These are phyloP conservation scores for Platerodrilus igneus DNA, from an alignment of 2,888 invertebrate species.

Conservation along the genomic window DNA sequence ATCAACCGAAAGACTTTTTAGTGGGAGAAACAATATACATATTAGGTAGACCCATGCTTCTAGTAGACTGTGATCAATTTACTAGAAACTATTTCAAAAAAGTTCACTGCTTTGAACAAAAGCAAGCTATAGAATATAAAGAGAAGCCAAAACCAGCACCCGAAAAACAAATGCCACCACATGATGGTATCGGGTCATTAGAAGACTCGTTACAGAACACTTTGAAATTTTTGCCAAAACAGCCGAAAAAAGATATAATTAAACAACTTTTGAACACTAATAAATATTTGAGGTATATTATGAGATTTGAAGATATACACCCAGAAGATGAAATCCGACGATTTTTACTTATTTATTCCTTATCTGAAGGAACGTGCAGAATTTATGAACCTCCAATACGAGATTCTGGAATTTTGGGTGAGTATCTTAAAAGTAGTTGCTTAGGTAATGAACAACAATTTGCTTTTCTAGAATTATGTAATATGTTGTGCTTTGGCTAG, in stretches of 20 bases:
- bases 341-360: conserved; percentile 71
- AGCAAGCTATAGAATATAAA: conserved; percentile 40
- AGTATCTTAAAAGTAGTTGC: not conserved
- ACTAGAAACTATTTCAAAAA: conserved; percentile 67
- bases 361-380: conserved; percentile 70
- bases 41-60: conserved; percentile 65
- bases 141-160: conserved; percentile 32
- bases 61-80: conserved; percentile 76
- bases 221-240: conserved; percentile 63
- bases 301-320: conserved; percentile 70
- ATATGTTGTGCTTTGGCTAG: too few species aligned
- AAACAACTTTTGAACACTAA: conserved; percentile 69
- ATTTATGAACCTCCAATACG: conserved; percentile 68
- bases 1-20: conserved; percentile 70
- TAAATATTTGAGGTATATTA: conserved; percentile 60
- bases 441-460: too few species aligned
- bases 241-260: conserved; percentile 70
- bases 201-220: conserved; percentile 76
- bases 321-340: conserved; percentile 72
- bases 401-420: conserved; percentile 66
- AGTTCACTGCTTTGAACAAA: conserved; percentile 48
- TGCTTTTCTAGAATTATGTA: too few species aligned
- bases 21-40: conserved; percentile 69
- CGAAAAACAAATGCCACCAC: conserved; percentile 54
- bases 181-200: conserved; percentile 69